Conservation (phyloP, 2,888 invertebrate genomes). For the Drosophila anomelani region DNA sequence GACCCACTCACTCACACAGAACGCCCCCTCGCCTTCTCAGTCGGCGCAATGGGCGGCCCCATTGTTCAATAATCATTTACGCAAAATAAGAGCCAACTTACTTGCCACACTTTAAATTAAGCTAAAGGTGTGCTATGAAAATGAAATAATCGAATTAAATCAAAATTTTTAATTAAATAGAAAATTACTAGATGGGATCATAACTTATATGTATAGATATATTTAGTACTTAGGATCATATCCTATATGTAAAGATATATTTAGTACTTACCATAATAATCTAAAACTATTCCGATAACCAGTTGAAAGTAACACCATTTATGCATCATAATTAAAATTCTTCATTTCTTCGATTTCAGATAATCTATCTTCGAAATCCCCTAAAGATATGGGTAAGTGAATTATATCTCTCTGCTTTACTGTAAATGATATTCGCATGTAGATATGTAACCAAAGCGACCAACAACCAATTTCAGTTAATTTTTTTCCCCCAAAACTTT, state of each 20-base stretch:
- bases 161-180: too few relatives aligned
- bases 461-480: constrained; percentile 26
- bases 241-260: too few relatives aligned
- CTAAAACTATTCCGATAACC: too few relatives aligned
- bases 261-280: too few relatives aligned
- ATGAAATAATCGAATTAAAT: neutral
- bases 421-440: constrained; percentile 15
- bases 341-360: neutral
- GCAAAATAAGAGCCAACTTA: neutral
- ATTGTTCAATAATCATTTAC: constrained; percentile 39
- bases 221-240: too few relatives aligned
- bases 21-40: constrained; percentile 18
- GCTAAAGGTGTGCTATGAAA: neutral
- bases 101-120: neutral
- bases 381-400: neutral
- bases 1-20: constrained; percentile 8
- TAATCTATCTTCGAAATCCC: too few relatives aligned
- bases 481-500: constrained; percentile 11
- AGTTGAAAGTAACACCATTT: too few relatives aligned
- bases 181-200: too few relatives aligned
- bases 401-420: neutral
- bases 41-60: constrained; percentile 30
- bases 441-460: constrained; percentile 24
- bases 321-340: too few relatives aligned
- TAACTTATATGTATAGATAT: too few relatives aligned